Evolutionary conservation across 1,140 invertebrate genomes (phyloP).

Genomic region (Bombus breviceps): DNA sequence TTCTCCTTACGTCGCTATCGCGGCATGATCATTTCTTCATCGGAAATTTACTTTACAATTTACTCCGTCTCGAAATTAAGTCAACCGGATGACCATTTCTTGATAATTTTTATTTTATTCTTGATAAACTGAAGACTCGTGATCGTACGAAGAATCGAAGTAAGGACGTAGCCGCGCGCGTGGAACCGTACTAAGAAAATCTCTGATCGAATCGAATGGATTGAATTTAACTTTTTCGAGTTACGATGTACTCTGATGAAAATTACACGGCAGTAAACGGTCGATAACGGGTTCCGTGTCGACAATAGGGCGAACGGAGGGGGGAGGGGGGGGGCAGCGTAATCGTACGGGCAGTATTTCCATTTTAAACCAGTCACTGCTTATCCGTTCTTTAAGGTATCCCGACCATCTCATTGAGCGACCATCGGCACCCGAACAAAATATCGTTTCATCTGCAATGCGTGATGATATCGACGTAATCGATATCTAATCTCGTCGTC

Average conservation of each 20-base stretch:
- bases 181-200: too few relatives aligned
- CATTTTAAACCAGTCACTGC: slow-evolving; percentile 16
- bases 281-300: background rate
- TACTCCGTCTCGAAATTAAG: background rate
- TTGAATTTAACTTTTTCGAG: too few relatives aligned
- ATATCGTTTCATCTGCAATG: slow-evolving; percentile 54
- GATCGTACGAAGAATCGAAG: background rate
- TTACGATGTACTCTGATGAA: too few relatives aligned
- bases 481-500: slow-evolving; percentile 64
- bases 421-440: slow-evolving; percentile 21
- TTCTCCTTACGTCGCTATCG: background rate
- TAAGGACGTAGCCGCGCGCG: too few relatives aligned
- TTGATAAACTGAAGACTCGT: too few relatives aligned
- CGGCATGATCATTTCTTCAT: background rate
- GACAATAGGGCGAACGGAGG: slow-evolving; percentile 8
- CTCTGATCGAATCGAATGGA: background rate
- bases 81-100: background rate
- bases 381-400: slow-evolving; percentile 35
- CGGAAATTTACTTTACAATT: background rate
- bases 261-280: background rate
- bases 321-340: too few relatives aligned
- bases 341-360: background rate
- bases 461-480: slow-evolving; percentile 57
- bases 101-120: background rate
- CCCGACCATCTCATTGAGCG: slow-evolving; percentile 19